Percentiles rank a stretch among this genome's conserved stretches.
These are phyloP conservation scores for Apogon hyalosoma DNA, from an alignment of 2,797 vertebrate species.

Conservation along the genomic window DNA sequence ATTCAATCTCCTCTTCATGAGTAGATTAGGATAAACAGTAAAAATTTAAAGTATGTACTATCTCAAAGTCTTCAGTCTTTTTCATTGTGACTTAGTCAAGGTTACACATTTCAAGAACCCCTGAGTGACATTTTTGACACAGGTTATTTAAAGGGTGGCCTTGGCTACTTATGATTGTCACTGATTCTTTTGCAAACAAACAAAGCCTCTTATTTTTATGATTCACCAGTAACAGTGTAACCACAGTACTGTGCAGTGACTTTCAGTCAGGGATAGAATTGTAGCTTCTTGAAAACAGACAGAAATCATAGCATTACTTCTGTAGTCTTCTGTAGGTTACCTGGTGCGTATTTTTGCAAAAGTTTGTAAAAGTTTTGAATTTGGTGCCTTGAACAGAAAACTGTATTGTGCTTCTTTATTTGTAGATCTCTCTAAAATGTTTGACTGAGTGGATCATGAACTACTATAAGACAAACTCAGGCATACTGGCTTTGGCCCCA, in stretches of 20 bases:
- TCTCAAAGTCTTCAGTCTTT: not conserved
- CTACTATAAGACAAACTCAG: too few relatives aligned
- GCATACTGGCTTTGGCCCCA: too few relatives aligned
- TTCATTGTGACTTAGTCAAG: not conserved
- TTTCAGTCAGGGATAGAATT: not conserved
- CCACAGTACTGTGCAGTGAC: not conserved
- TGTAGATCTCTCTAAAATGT: too few relatives aligned
- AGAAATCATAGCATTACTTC: not conserved
- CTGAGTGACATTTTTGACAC: not conserved
- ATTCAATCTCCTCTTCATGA: not conserved
- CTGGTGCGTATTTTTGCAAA: too few relatives aligned
- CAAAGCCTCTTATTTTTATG: not conserved
- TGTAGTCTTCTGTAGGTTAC: too few relatives aligned
- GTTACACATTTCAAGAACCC: not conserved
- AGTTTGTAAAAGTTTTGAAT: too few relatives aligned
- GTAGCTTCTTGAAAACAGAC: not conserved
- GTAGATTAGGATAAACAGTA: not conserved
- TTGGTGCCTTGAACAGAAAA: too few relatives aligned
- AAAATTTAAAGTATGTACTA: not conserved
- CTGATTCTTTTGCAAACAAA: not conserved
- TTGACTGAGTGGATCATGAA: too few relatives aligned
- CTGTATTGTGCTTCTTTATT: too few relatives aligned
- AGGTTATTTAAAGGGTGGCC: not conserved
- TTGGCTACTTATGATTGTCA: not conserved
- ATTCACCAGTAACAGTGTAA: not conserved